Conservation (phyloP, 1,140 invertebrate species). For the Drosophila nigromelanica region DNA sequence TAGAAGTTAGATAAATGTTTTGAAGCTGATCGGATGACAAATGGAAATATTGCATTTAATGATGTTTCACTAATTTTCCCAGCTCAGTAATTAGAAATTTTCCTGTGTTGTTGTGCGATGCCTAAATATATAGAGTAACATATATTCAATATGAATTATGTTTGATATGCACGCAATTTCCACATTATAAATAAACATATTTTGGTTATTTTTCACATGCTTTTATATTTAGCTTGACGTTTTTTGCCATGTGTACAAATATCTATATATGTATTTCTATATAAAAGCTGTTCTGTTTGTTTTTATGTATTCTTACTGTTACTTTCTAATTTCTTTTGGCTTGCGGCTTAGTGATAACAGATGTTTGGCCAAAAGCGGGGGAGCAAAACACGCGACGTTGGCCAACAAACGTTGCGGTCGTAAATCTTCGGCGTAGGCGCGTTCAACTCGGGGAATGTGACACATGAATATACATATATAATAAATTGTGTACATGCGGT, state of each 20-base stretch:
- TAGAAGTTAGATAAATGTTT: too few species aligned
- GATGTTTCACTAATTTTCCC: too few species aligned
- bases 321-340: slow-evolving; percentile 53
- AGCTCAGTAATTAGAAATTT: too few species aligned
- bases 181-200: background rate
- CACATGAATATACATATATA: slow-evolving; percentile 23
- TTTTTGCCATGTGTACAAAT: background rate
- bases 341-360: slow-evolving; percentile 40
- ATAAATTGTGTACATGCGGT: slow-evolving; percentile 24
- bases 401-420: slow-evolving; percentile 59
- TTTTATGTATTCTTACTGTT: slow-evolving; percentile 32
- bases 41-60: too few species aligned
- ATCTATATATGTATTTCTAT: background rate
- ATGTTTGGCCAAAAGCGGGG: slow-evolving; percentile 15
- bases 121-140: background rate
- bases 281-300: slow-evolving; percentile 4
- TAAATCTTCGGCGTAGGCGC: slow-evolving; percentile 61
- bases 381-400: slow-evolving; percentile 35
- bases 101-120: too few species aligned
- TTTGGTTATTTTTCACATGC: background rate
- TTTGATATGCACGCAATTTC: background rate
- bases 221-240: slow-evolving; percentile 12
- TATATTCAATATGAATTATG: background rate
- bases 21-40: too few species aligned
- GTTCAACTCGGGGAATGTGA: slow-evolving; percentile 17